Evolutionary conservation across 2,888 invertebrate genomes (phyloP), one percentile per base, ranked within the genome.

Genomic region (Neuroscelio doddi): DNA sequence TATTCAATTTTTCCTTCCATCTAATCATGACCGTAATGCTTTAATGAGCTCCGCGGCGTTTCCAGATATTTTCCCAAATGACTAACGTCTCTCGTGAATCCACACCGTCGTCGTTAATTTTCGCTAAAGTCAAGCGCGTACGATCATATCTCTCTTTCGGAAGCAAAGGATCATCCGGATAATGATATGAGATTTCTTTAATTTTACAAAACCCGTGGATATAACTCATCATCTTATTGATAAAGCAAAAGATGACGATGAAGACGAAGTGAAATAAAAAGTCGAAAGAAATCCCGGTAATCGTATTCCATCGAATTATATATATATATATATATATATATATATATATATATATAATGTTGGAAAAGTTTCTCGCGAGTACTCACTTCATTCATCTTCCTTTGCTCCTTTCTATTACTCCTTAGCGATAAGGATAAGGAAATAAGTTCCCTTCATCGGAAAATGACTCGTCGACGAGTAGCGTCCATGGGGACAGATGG

Each of bases 171-270:
- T 39, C 39, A 39, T 39, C 39, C 39, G 39, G 39, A 39, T 39
- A 39, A 39, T 17, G 39, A 39, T 39, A 39, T 14, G 39, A 10
- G 39, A 39, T 39, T 39, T 14, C 39, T 39, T 39, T 39, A 39
- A 39, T 39, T 39, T 39, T 17, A 17, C 39, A 17, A 21, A 39
- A 36, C 15, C 36, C 7, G 14, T 9, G 7, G 36, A 10, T 12
- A 15, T 36, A 36, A 36, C 36, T 36, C 36, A 14, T 21, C 5
- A 5, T 21, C 21, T 21, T 21, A 21, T 21, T 5, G 21, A 21
- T 21, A 21, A 21, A 21, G 21, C 21, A 5, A 5, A 3, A 21
- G 21, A 21, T 21, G 21, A 21, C 21, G 21, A 5, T 5, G 21
- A 5, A n/a, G 21, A 5, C 21, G 21, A 21, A 5, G 21, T 2